These are phyloP conservation scores for Bombus affinis DNA, from an alignment of 1,140 invertebrate genomes.

Conservation along the genomic window DNA sequence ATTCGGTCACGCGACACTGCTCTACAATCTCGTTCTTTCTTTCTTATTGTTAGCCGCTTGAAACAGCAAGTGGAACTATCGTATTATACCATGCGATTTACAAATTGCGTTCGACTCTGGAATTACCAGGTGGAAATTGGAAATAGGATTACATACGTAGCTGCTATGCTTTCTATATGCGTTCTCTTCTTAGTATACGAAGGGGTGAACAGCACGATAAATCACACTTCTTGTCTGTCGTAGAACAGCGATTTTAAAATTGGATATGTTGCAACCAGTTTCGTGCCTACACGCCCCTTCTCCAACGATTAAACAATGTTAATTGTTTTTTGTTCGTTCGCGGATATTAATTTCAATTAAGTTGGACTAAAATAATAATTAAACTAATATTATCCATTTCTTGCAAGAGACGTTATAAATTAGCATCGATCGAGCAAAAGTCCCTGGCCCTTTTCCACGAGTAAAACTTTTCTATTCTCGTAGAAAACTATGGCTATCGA, in stretches of 20 bases:
- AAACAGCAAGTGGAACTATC: neutral
- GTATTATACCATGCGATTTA: neutral
- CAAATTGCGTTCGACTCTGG: neutral
- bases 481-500: too few species aligned
- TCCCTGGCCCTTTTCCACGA: too few species aligned
- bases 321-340: too few species aligned
- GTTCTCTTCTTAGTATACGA: neutral
- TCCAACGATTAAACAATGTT: too few species aligned
- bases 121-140: neutral
- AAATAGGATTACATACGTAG: neutral
- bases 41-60: neutral
- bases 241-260: neutral
- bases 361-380: too few species aligned
- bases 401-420: too few species aligned
- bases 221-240: neutral
- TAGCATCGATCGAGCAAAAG: too few species aligned
- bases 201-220: neutral
- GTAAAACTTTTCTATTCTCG: too few species aligned
- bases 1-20: slow-evolving; percentile 8
- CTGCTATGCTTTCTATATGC: neutral
- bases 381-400: too few species aligned
- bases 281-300: too few species aligned
- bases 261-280: neutral
- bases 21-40: neutral
- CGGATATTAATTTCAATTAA: fast-evolving